Percentiles rank a stretch among this genome's conserved stretches.
Conservation (phyloP, 2,113 vertebrate species). For the Lathamus discolor region DNA sequence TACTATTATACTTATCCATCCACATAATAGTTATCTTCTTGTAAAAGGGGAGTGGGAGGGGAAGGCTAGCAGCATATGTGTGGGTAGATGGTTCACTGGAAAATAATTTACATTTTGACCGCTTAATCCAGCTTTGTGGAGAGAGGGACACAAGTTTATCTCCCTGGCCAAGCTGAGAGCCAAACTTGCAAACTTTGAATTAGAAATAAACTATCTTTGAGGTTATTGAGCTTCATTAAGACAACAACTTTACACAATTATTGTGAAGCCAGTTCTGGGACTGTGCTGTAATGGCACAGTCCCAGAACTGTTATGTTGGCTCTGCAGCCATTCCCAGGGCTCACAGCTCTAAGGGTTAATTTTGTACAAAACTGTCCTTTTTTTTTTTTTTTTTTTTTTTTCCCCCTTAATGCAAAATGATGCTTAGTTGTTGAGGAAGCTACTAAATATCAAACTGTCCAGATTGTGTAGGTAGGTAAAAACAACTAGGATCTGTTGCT, state of each 20-base stretch:
- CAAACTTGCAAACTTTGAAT: not conserved
- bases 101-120: not conserved
- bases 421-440: not conserved
- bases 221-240: not conserved
- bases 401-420: not conserved
- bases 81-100: not conserved
- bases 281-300: not conserved
- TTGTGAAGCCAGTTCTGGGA: not conserved
- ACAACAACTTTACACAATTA: not conserved
- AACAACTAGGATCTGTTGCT: not conserved
- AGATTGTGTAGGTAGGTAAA: not conserved
- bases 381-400: too few relatives aligned
- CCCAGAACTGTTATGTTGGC: not conserved
- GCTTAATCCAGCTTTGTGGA: not conserved
- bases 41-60: accelerated
- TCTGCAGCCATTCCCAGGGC: not conserved
- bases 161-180: not conserved
- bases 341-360: not conserved
- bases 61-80: not conserved
- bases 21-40: not conserved
- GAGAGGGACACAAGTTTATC: not conserved
- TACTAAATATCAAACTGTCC: not conserved
- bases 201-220: not conserved
- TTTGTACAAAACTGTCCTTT: not conserved
- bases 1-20: not conserved